Percentiles rank a stretch among this genome's conserved stretches.
Conservation (phyloP, 2,797 vertebrate genomes). For the Gallinago nigripennis region DNA sequence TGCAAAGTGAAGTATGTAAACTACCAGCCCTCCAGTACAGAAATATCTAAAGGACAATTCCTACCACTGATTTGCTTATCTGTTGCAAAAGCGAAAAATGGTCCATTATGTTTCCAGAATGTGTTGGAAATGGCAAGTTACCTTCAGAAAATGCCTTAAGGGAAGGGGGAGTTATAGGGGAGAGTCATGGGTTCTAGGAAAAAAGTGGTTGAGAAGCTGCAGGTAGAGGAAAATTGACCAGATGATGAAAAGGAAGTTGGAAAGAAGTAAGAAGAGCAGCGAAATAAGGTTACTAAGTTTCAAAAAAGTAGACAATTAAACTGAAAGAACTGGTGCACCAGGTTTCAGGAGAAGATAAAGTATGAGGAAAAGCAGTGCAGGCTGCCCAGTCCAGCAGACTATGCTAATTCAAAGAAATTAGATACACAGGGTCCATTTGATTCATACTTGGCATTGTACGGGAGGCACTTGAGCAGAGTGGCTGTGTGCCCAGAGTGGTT, state of each 20-base stretch:
- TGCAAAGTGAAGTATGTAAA: not conserved
- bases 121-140: not conserved
- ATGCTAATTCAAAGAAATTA: not conserved
- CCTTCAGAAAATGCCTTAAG: not conserved
- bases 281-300: not conserved
- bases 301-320: not conserved
- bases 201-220: not conserved
- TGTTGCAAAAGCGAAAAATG: not conserved
- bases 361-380: not conserved
- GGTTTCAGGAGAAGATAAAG: not conserved
- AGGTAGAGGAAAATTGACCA: not conserved
- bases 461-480: not conserved
- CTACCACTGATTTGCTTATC: not conserved
- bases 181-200: not conserved
- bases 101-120: not conserved
- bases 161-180: fast-evolving
- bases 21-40: fast-evolving
- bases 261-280: not conserved
- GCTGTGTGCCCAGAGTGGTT: not conserved
- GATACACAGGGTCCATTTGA: not conserved
- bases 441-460: not conserved
- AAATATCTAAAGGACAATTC: not conserved
- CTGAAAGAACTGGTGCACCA: not conserved
- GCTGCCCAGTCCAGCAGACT: not conserved
- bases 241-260: not conserved